These are phyloP conservation scores for Ameiurus melas DNA, from an alignment of 2,113 vertebrate genomes.

Conservation along the genomic window DNA sequence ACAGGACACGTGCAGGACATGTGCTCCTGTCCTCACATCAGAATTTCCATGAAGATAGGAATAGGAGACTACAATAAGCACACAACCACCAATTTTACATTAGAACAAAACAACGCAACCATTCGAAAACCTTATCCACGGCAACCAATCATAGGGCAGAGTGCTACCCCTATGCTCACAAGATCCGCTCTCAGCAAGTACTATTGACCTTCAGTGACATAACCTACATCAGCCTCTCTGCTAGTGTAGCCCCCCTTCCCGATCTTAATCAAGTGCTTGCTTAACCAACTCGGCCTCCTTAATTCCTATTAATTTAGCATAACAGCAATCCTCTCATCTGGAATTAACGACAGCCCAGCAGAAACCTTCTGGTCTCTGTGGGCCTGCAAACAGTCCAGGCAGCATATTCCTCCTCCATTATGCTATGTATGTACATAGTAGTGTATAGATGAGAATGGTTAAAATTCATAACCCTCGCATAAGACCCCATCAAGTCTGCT, in stretches of 20 bases:
- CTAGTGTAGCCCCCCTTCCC: conserved; percentile 28
- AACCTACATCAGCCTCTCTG: neutral
- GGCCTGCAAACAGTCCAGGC: conserved; percentile 69
- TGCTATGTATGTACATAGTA: conserved; percentile 75
- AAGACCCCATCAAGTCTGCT: conserved; percentile 79
- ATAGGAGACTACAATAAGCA: neutral
- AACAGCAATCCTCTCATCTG: conserved; percentile 73
- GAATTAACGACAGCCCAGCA: conserved; percentile 75
- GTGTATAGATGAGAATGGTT: conserved; percentile 77
- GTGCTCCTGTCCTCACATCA: neutral
- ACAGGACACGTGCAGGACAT: neutral
- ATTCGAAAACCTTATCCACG: neutral
- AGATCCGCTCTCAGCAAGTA: conserved; percentile 27
- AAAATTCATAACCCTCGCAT: conserved; percentile 81
- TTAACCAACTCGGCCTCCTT: conserved; percentile 75
- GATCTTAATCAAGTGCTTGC: conserved; percentile 78
- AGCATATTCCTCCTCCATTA: conserved; percentile 69
- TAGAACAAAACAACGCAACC: neutral
- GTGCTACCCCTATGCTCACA: neutral
- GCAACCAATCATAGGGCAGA: neutral
- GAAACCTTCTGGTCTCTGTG: conserved; percentile 67
- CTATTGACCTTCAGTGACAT: conserved; percentile 25
- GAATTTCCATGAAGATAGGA: neutral
- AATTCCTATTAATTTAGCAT: conserved; percentile 81
- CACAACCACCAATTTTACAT: neutral